Percentiles rank a stretch among this genome's conserved stretches.
Conservation (phyloP, 2,113 vertebrate species). For the Thermophis baileyi region DNA sequence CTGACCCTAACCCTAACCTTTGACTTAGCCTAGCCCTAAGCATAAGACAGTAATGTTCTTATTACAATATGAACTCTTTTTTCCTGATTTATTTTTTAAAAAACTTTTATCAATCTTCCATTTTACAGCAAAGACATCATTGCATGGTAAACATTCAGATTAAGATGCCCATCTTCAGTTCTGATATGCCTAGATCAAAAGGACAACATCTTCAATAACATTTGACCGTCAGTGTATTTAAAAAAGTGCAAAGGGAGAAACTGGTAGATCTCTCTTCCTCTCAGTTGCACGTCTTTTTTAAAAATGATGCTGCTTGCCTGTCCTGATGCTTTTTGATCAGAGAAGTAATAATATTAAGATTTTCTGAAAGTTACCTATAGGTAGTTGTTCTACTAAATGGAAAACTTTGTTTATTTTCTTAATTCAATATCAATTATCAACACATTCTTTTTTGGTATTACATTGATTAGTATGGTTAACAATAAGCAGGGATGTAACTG, state of each 20-base stretch:
- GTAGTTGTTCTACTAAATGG: neutral
- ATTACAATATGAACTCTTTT: neutral
- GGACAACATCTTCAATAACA: constrained; percentile 32
- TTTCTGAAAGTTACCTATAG: constrained; percentile 13
- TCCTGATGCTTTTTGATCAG: constrained; percentile 29
- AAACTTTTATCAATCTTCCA: constrained; percentile 7
- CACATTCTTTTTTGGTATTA: neutral
- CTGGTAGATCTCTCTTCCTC: neutral
- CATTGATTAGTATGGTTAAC: neutral
- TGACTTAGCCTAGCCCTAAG: neutral
- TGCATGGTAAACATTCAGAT: neutral
- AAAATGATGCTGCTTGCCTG: constrained; percentile 8
- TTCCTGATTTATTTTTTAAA: neutral
- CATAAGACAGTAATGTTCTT: too few species aligned
- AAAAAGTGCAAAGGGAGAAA: constrained; percentile 29
- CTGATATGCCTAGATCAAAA: constrained; percentile 34
- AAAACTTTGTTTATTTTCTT: neutral
- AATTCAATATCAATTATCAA: neutral
- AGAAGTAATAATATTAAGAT: constrained; percentile 26
- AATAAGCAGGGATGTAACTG: neutral
- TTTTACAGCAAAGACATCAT: neutral
- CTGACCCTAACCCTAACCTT: too few species aligned
- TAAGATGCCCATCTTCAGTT: neutral
- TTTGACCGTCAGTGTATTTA: neutral
- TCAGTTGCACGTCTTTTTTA: neutral